These are phyloP conservation scores for Lophotriccus pileatus DNA, from an alignment of 2,797 vertebrate species.

Conservation along the genomic window DNA sequence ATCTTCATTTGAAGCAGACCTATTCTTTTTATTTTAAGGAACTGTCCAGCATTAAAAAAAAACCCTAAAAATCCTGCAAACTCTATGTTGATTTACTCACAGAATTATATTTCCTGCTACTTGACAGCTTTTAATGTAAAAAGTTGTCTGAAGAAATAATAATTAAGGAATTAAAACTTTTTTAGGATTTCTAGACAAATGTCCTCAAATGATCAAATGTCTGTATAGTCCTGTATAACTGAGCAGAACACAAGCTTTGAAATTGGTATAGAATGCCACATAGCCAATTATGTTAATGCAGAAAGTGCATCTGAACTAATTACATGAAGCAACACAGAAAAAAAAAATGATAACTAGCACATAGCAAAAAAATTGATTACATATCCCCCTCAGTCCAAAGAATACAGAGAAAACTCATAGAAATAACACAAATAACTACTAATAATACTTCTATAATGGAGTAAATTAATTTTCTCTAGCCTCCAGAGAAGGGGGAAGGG, in stretches of 20 bases:
- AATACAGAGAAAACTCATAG: not conserved
- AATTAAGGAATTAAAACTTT: not conserved
- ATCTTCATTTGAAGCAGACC: not conserved
- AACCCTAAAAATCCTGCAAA: not conserved
- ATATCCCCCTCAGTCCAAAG: not conserved
- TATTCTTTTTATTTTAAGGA: not conserved
- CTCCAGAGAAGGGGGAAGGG: not conserved
- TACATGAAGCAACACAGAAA: not conserved
- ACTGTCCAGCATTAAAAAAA: not conserved
- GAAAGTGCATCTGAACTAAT: not conserved
- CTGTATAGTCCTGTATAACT: not conserved
- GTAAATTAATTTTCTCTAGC: not conserved
- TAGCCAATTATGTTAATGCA: not conserved
- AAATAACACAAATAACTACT: not conserved
- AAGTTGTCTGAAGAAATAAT: not conserved
- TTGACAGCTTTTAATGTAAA: not conserved
- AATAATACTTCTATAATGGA: not conserved
- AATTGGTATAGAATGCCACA: not conserved
- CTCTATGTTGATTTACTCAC: not conserved
- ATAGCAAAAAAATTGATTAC: not conserved
- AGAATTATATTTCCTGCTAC: not conserved
- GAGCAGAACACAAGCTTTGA: not conserved
- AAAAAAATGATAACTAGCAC: not conserved
- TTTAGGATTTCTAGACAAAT: not conserved
- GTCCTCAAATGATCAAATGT: not conserved